Base-by-base conservation (phyloP, 2,113 vertebrate species). In the Muntiacus reevesi region DNA sequence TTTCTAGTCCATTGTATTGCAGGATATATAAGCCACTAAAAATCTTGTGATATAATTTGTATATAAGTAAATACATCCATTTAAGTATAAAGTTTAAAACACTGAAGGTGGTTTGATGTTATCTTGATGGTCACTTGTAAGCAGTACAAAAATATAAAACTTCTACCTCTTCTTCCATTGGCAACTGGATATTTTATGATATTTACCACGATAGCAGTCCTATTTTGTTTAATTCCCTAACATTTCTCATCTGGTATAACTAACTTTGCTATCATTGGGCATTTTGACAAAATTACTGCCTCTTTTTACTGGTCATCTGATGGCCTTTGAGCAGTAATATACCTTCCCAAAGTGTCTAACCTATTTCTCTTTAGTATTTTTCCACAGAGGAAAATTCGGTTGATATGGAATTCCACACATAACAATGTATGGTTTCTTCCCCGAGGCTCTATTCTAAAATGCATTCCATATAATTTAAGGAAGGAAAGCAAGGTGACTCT, bases 381-480 rank as follows among this genome's bases (percentile, higher is more conserved):
- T 95, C 82, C 33, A 95, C 2, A 82, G 14, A 60, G 78, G 59
- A 95, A 33, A 90, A 95, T 96, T 95, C 50, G 36, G 52, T 91
- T 93, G 52, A 36, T 97, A 89, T 76, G 76, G 78, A 88, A 94
- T 96, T 89, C 93, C n/a, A 84, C 47, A 43, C 54, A 21, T 92
- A 71, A 88, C 47, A 89, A 36, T 76, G 45, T 95, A 52, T 94
- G 23, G 85, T 96, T 97, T 94, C 60, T 96, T 96, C 50, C 27
- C 64, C 28, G 11, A 91, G 50, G 54, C 52, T 97, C 14, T 97
- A 36, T 96, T 98, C 78, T 96, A 83, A 98, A 97, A 90, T 98
- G 2, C 21, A 82, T 91, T 97, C 55, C 28, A 14, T 95, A 64
- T 92, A 76, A 85, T 87, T 97, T 94, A 97, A 97, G 57, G 40